Conservation (phyloP, 2,113 vertebrate species). For the Chroicocephalus ridibundus region DNA sequence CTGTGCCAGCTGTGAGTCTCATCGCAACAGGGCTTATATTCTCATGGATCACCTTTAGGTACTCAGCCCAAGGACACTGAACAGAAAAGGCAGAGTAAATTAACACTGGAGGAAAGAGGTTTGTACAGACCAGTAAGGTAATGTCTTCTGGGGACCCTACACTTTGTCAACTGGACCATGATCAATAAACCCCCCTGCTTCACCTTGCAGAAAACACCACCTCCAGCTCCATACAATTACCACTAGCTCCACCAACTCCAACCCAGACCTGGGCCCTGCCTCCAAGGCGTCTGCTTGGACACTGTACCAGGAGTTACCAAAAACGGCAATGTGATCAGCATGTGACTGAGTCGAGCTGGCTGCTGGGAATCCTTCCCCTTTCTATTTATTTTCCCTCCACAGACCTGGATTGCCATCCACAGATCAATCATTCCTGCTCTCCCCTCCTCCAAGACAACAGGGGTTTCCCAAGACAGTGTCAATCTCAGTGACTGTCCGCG, state of each 20-base stretch:
- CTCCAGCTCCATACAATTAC: background rate
- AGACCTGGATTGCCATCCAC: background rate
- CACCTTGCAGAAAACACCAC: background rate
- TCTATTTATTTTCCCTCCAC: background rate
- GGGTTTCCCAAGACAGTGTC: background rate
- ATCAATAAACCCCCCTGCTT: background rate
- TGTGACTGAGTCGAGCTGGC: background rate
- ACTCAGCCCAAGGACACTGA: background rate
- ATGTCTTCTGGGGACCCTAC: background rate
- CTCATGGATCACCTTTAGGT: background rate
- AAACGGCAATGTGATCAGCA: fast-evolving
- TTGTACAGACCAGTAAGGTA: background rate
- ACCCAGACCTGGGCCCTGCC: background rate
- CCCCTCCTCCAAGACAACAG: background rate
- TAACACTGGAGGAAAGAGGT: background rate
- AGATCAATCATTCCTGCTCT: background rate
- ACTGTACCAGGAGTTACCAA: background rate
- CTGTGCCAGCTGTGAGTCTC: background rate
- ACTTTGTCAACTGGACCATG: background rate
- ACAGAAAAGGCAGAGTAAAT: background rate
- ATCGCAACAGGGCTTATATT: background rate
- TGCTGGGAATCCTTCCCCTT: background rate
- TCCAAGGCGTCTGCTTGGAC: background rate
- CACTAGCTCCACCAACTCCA: fast-evolving
- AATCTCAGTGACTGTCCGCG: background rate